Evolutionary conservation across 2,888 invertebrate species (phyloP).

Genomic region (Geophilus truncorum): DNA sequence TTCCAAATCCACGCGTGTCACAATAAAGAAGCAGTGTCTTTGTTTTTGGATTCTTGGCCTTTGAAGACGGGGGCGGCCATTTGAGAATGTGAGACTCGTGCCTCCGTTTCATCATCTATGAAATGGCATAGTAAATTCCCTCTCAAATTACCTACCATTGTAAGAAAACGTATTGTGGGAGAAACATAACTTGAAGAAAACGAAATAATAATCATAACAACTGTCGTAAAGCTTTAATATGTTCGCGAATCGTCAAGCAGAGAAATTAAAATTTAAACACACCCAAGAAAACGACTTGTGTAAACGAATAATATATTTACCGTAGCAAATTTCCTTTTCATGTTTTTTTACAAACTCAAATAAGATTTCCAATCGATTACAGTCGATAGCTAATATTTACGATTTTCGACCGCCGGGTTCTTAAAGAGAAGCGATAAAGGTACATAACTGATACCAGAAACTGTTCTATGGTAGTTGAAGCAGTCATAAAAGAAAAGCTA

Average conservation of each 20-base stretch:
- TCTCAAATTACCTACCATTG: conserved; percentile 19
- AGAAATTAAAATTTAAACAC: conserved; percentile 5
- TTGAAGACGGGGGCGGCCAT: not conserved
- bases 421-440: not conserved
- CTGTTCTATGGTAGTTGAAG: conserved; percentile 7
- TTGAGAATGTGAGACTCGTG: not conserved
- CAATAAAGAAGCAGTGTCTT: not conserved
- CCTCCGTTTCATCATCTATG: conserved; percentile 25
- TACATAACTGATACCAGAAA: not conserved
- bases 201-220: conserved; percentile 24
- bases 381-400: not conserved
- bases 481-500: conserved; percentile 18
- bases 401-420: not conserved
- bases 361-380: not conserved
- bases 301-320: not conserved
- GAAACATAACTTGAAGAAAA: conserved; percentile 10
- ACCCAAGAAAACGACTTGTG: not conserved
- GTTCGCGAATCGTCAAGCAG: not conserved
- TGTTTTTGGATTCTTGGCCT: conserved; percentile 13
- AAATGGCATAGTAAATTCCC: not conserved
- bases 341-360: not conserved
- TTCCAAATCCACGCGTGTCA: not conserved
- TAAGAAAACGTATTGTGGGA: conserved; percentile 6
- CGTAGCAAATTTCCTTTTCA: not conserved
- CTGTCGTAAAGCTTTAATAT: not conserved